These are phyloP conservation scores for Piprites chloris DNA, from an alignment of 2,113 vertebrate species.

Conservation along the genomic window DNA sequence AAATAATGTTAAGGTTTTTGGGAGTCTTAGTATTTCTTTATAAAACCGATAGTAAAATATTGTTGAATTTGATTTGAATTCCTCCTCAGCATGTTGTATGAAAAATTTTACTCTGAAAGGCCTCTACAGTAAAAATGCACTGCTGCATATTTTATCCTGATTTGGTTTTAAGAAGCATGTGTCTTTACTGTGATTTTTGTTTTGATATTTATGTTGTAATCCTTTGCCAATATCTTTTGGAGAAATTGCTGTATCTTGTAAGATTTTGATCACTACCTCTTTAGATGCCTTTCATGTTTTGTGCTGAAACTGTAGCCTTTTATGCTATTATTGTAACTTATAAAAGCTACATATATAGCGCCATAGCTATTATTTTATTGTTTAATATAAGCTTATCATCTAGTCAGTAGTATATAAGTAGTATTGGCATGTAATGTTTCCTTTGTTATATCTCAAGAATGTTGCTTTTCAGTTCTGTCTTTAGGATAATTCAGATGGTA, in stretches of 20 bases:
- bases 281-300: background rate
- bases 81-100: background rate
- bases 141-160: background rate
- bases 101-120: background rate
- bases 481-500: background rate
- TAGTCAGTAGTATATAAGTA: background rate
- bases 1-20: background rate
- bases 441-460: background rate
- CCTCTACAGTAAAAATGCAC: background rate
- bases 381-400: background rate
- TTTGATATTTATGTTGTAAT: background rate
- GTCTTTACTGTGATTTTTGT: background rate
- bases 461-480: background rate
- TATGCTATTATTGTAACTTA: background rate
- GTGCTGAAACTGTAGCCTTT: background rate
- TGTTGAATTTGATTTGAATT: background rate
- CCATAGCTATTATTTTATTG: background rate
- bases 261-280: background rate
- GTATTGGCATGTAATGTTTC: background rate
- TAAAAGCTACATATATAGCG: background rate
- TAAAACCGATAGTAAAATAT: background rate
- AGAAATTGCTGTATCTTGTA: background rate
- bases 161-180: background rate
- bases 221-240: background rate
- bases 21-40: background rate